phyloP scores from a whole-genome alignment of 2,113 vertebrate species.

The Ptilorrhoa leucosticta region DNA sequence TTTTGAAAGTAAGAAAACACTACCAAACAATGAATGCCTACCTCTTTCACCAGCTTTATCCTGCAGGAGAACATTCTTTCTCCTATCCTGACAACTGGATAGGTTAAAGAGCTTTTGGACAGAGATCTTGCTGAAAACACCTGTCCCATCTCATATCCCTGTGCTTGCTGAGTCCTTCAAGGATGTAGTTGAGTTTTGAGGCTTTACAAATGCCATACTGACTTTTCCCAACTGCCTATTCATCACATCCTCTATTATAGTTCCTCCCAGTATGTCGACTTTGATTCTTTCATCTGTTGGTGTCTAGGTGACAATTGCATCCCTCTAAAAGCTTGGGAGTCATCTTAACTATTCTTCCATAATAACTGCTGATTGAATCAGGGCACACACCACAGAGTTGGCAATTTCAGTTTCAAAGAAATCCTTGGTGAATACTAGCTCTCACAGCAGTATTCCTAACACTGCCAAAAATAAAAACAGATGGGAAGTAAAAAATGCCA shows the following conservation, averaged over 20 bases:
- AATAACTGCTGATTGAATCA: not conserved
- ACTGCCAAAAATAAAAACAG: not conserved
- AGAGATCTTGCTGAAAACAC: not conserved
- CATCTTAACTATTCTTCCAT: not conserved
- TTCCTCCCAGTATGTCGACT: not conserved
- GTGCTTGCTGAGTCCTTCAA: not conserved
- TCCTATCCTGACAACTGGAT: not conserved
- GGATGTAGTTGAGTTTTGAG: not conserved
- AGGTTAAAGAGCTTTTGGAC: not conserved
- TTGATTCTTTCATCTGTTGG: not conserved
- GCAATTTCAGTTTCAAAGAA: not conserved
- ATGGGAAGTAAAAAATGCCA: not conserved
- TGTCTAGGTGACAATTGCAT: not conserved
- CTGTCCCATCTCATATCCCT: not conserved
- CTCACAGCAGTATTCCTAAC: not conserved
- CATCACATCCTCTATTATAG: not conserved
- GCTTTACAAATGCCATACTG: not conserved
- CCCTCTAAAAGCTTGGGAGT: not conserved
- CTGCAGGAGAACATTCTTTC: not conserved
- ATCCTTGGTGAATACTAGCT: not conserved
- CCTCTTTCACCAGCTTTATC: not conserved
- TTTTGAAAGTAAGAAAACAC: not conserved
- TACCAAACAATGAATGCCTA: not conserved
- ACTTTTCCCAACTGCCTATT: not conserved
- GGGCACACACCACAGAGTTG: not conserved